A percentile compares a stretch with the other conserved stretches of the same genome.
Conservation (phyloP, 2,888 invertebrate species). For the Cylloceria caligata region DNA sequence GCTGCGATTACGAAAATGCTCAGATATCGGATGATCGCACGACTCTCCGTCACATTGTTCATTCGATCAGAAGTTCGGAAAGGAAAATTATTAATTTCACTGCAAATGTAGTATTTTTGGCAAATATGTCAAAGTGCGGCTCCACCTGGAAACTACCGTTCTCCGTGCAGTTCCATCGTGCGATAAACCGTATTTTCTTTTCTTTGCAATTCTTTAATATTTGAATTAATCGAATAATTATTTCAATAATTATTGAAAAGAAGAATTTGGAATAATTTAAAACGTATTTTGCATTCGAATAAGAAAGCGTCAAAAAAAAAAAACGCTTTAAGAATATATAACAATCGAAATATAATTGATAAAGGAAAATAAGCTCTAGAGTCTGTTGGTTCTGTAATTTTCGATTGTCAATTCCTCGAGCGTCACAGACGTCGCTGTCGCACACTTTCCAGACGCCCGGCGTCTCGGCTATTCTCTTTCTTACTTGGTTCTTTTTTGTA, state of each 20-base stretch:
- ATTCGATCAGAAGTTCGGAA: no score
- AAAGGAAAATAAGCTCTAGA: constrained; percentile 2
- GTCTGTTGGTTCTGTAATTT: constrained; percentile 52
- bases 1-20: no score
- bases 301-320: neutral
- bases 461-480: constrained; percentile 39
- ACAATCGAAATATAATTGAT: constrained; percentile 26
- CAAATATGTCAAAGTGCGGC: no score
- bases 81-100: no score
- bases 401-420: constrained; percentile 54
- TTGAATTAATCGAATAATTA: neutral
- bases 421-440: constrained; percentile 50
- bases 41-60: no score
- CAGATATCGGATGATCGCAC: no score
- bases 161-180: no score
- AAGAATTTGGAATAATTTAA: neutral
- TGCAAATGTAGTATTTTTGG: no score
- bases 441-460: constrained; percentile 38
- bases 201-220: no score
- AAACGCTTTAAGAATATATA: constrained; percentile 46
- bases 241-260: constrained; percentile 13
- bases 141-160: no score
- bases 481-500: constrained; percentile 18
- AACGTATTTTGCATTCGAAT: constrained; percentile 28
- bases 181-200: no score